Percentiles rank a stretch among this genome's conserved stretches.
These are phyloP conservation scores for Patella depressa DNA, from an alignment of 2,888 invertebrate genomes.

Conservation along the genomic window DNA sequence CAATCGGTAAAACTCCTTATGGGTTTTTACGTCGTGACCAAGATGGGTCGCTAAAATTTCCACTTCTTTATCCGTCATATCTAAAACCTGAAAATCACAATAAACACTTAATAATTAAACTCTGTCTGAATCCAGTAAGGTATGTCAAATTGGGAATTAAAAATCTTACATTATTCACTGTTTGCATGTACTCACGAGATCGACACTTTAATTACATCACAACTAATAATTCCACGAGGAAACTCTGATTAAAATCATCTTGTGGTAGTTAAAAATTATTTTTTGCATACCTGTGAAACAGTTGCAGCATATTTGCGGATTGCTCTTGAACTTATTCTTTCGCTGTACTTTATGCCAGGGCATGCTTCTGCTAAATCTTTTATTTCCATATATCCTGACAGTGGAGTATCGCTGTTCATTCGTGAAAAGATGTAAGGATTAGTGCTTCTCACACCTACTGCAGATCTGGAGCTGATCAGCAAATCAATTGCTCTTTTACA, in stretches of 20 bases:
- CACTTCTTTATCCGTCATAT: conserved; percentile 19
- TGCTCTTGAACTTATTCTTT: conserved; percentile 11
- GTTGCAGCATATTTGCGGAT: conserved; percentile 5
- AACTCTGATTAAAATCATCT: too few species aligned
- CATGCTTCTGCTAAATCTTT: conserved; percentile 1
- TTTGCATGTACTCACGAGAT: too few species aligned
- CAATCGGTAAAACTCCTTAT: conserved; percentile 20
- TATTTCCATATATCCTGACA: background rate
- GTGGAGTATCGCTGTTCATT: conserved; percentile 7
- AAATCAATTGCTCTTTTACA: conserved; percentile 14
- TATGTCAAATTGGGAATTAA: too few species aligned
- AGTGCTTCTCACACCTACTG: background rate
- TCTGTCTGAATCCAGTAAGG: too few species aligned
- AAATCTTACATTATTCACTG: too few species aligned
- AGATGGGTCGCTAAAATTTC: conserved; percentile 22
- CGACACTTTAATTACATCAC: too few species aligned
- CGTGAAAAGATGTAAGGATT: background rate
- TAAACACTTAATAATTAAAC: too few species aligned
- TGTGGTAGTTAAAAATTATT: too few species aligned
- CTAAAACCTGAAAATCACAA: conserved; percentile 14
- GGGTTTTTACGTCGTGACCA: conserved; percentile 25
- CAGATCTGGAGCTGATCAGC: conserved; percentile 2
- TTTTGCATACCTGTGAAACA: background rate
- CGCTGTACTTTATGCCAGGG: conserved; percentile 10
- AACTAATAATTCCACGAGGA: too few species aligned